phyloP scores from a whole-genome alignment of 2,113 vertebrate genomes.

The Morphnarchus princeps region DNA sequence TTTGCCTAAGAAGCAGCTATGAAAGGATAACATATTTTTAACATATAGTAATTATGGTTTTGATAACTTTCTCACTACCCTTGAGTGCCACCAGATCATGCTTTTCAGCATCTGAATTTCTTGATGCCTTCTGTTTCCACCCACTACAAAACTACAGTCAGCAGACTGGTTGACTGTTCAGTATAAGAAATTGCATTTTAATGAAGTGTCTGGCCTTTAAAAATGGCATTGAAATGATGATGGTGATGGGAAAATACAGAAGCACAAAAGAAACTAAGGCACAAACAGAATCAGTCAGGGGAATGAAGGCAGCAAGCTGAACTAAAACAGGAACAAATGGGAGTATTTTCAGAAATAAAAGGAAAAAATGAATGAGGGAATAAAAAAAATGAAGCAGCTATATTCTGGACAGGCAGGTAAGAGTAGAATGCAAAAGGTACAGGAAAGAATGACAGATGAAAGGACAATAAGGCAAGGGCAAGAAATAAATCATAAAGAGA shows the following conservation, averaged over 20 bases:
- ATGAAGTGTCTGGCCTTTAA: neutral
- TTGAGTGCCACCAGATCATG: neutral
- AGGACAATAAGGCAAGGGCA: neutral
- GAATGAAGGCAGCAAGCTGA: neutral
- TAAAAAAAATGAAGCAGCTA: neutral
- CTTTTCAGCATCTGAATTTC: neutral
- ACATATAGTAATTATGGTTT: neutral
- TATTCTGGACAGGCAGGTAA: neutral
- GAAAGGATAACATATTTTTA: neutral
- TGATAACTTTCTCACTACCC: neutral
- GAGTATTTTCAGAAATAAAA: neutral
- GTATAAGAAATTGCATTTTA: neutral
- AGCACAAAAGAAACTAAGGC: neutral
- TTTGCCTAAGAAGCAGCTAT: neutral
- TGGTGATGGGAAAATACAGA: neutral
- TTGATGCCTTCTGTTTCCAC: neutral
- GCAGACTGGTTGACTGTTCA: neutral
- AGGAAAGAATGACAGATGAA: neutral
- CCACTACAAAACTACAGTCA: neutral
- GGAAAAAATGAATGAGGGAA: neutral
- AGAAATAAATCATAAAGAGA: neutral
- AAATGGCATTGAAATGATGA: neutral
- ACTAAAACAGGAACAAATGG: neutral
- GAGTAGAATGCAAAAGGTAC: neutral
- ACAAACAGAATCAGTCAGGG: neutral